These are phyloP conservation scores for Caretta caretta DNA, from an alignment of 2,113 vertebrate genomes.

Conservation along the genomic window DNA sequence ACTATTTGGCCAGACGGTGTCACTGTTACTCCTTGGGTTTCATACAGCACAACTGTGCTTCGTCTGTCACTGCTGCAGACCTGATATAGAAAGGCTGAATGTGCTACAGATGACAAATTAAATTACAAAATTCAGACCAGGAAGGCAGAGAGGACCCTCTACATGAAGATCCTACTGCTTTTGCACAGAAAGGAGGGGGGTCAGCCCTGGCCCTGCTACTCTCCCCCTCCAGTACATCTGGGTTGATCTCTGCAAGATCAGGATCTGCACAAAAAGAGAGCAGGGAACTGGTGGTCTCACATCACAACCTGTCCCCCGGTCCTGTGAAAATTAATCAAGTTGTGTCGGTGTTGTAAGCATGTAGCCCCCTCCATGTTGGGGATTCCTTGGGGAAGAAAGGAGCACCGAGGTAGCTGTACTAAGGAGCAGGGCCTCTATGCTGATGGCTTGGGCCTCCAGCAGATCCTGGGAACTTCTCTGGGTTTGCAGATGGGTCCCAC, in stretches of 20 bases:
- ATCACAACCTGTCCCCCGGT: neutral
- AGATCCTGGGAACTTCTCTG: neutral
- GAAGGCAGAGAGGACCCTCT: neutral
- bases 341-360: rapidly evolving
- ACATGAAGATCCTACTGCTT: neutral
- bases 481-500: neutral
- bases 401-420: neutral
- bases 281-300: neutral
- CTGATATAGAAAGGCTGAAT: neutral
- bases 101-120: neutral
- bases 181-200: neutral
- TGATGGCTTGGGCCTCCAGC: neutral
- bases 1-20: conserved; percentile 56
- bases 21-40: conserved; percentile 59
- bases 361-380: neutral
- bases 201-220: rapidly evolving
- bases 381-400: neutral
- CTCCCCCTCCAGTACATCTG: rapidly evolving
- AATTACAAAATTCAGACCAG: neutral
- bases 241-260: neutral
- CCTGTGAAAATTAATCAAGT: neutral
- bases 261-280: neutral
- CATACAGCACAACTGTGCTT: neutral
- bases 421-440: neutral
- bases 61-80: neutral